These are phyloP conservation scores for Glandiceps talaboti DNA, from an alignment of 53 echinoderm and acorn worm species.

Conservation along the genomic window DNA sequence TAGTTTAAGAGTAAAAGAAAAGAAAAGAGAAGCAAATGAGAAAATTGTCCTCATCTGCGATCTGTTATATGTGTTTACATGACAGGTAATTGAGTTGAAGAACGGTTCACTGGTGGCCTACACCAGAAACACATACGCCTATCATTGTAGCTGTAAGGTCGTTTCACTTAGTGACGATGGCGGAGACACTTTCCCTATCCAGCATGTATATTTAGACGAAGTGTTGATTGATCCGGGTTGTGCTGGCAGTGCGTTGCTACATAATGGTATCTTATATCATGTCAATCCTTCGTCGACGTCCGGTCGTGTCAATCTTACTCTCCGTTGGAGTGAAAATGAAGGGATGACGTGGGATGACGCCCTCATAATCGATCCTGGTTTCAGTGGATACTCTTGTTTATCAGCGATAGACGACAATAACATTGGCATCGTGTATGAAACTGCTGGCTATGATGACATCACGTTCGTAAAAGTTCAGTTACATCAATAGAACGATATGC, in stretches of 20 bases:
- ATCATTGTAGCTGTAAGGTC: conserved; percentile 64
- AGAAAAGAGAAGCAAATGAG: too few relatives aligned
- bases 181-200: conserved; percentile 40
- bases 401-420: conserved; percentile 38
- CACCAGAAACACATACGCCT: conserved; percentile 50
- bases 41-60: too few relatives aligned
- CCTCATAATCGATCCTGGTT: conserved; percentile 33
- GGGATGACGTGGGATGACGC: conserved; percentile 47
- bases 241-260: conserved; percentile 45
- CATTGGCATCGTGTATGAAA: conserved; percentile 64
- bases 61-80: too few relatives aligned
- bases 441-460: conserved; percentile 23
- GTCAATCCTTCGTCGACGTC: conserved; percentile 34
- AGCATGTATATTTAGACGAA: conserved; percentile 23
- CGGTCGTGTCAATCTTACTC: conserved; percentile 40
- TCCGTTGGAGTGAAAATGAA: conserved; percentile 50
- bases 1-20: too few relatives aligned
- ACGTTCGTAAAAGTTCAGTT: conserved; percentile 43
- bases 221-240: conserved; percentile 49
- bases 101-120: conserved; percentile 49
- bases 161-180: conserved; percentile 52
- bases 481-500: conserved; percentile 14
- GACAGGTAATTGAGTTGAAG: conserved; percentile 51
- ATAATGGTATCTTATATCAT: conserved; percentile 36
- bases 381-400: conserved; percentile 63